Evolutionary conservation across 23 tunicate genomes (phyloP), one percentile per base, ranked within the genome.

Genomic region (Botrylloides violaceus): DNA sequence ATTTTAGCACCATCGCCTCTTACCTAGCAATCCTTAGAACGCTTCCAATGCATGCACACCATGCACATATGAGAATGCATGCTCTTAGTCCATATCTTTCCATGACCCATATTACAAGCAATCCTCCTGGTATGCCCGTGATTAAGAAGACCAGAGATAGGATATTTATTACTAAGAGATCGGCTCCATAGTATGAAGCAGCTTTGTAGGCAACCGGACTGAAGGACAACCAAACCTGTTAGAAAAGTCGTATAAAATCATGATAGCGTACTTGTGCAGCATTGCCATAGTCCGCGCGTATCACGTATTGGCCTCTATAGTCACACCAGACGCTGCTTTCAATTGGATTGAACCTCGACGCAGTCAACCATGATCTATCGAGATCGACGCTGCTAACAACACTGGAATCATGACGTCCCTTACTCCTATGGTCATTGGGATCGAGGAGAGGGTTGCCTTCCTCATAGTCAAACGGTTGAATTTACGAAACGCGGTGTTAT

Each of bases 141-240:
- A 89, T 26, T 50, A 78, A 74, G 49, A 77, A 89, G 22, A 89
- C 76, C 32, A 89, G 68, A 15, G 96, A 78, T 29, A 83, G 81
- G 59, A 66, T 68, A 77, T 89, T 89, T 66, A 89, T 82, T 20
- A 81, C 74, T 19, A 30, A 68, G 24, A 89, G 60, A 22, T 36
- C 38, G 3, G 96, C 82, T 20, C 76, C 73, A 81, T 89, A 89
- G 66, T 57, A 89, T 7, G 39, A 36, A 32, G 55, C 73, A 26
- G 89, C 81, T 34, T 62, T 77, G 78, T 89, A 89, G 6, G 96
- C 82, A 31, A 89, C 84, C 3, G 89, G 58, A 19, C 86, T 76
- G 62, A 89, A 89, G 12, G 84, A 84, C 6, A 89, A 72, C 96
- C 96, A 89, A 2, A 79, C 66, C 96, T 89, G 84, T 25, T 77